A percentile compares a stretch with the other conserved stretches of the same genome.
Evolutionary conservation across 2,797 vertebrate species (phyloP).

Genomic region (Ceryle rudis): DNA sequence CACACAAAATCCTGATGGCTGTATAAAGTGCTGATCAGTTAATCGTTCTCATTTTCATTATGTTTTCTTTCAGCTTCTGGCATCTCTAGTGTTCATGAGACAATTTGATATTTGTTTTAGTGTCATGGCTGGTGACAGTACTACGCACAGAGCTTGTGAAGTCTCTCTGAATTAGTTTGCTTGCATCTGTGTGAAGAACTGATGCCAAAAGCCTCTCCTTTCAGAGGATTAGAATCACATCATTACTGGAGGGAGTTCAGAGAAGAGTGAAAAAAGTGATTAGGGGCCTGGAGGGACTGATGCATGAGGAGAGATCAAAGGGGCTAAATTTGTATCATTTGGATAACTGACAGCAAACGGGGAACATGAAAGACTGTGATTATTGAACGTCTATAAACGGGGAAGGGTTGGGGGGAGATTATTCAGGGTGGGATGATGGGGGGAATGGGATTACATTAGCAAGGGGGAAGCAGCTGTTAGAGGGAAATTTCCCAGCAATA

Average conservation of each 20-base stretch:
- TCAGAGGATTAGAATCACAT: slow-evolving; percentile 67
- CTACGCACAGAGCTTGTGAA: not conserved
- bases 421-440: not conserved
- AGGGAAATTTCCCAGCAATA: not conserved
- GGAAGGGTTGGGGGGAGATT: not conserved
- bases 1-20: not conserved
- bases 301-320: slow-evolving; percentile 60
- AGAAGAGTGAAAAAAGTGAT: slow-evolving; percentile 68
- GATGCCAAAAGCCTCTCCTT: slow-evolving; percentile 44
- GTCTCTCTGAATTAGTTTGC: slow-evolving; percentile 27
- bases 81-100: not conserved
- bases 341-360: slow-evolving; percentile 39
- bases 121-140: slow-evolving; percentile 14
- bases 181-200: slow-evolving; percentile 19
- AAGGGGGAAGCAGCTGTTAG: not conserved
- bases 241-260: slow-evolving; percentile 70
- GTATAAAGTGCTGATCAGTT: not conserved
- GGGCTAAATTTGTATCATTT: slow-evolving; percentile 52
- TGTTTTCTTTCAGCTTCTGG: slow-evolving; percentile 25
- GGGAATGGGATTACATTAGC: not conserved
- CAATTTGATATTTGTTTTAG: slow-evolving; percentile 27
- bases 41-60: not conserved
- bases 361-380: slow-evolving; percentile 39
- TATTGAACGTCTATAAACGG: not conserved
- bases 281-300: slow-evolving; percentile 52